Evolutionary conservation across 2,888 invertebrate genomes (phyloP).

Genomic region (Meloe dianella): DNA sequence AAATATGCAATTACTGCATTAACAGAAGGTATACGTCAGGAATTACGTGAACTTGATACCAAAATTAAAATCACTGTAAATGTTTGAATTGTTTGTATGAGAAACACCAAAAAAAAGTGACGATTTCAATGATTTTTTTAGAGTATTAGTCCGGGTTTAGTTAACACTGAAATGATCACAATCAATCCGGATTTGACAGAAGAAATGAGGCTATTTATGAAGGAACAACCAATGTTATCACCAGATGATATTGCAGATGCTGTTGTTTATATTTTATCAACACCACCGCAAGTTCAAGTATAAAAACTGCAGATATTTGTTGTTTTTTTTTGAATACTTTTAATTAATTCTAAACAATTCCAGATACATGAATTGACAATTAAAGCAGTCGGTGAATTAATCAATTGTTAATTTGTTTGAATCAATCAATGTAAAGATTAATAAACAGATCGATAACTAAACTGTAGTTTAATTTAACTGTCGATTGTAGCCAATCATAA

Average conservation of each 20-base stretch:
- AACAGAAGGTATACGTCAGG: slow-evolving; percentile 22
- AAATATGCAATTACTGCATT: slow-evolving; percentile 25
- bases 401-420: neutral
- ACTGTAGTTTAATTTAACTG: too few relatives aligned
- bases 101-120: neutral
- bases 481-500: too few relatives aligned
- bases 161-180: slow-evolving; percentile 20
- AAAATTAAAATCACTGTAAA: slow-evolving; percentile 27
- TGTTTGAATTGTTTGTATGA: neutral
- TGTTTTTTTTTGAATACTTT: too few relatives aligned
- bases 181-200: slow-evolving; percentile 6
- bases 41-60: slow-evolving; percentile 12
- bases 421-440: too few relatives aligned
- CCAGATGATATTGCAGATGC: slow-evolving; percentile 20
- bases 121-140: too few relatives aligned
- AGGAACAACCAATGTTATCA: slow-evolving; percentile 16
- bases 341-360: neutral
- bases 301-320: neutral
- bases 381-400: slow-evolving; percentile 32
- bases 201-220: slow-evolving; percentile 6
- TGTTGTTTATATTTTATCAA: slow-evolving; percentile 16
- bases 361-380: slow-evolving; percentile 36
- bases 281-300: slow-evolving; percentile 25
- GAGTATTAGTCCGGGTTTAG: slow-evolving; percentile 37
- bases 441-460: too few relatives aligned